Evolutionary conservation across 2,797 vertebrate genomes (phyloP).

Genomic region (Neopelma chrysocephalum): DNA sequence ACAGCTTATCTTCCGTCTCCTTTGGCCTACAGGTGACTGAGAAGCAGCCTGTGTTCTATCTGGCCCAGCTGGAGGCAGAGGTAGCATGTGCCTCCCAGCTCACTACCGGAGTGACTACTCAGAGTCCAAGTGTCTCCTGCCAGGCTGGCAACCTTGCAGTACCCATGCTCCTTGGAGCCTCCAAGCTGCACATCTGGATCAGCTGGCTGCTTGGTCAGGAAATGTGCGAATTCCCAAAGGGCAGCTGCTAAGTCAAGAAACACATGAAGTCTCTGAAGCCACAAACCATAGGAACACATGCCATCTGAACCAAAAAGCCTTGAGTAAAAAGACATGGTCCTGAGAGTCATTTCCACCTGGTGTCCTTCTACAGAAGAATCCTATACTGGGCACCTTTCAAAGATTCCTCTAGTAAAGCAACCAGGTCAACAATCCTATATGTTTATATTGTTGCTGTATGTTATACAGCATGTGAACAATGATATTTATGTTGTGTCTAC

Average conservation of each 20-base stretch:
- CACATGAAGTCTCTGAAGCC: neutral
- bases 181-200: neutral
- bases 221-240: fast-evolving
- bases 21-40: neutral
- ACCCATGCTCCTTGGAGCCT: neutral
- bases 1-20: neutral
- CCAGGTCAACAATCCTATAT: neutral
- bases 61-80: neutral
- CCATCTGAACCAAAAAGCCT: neutral
- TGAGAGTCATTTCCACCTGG: neutral
- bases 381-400: neutral
- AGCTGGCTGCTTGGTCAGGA: neutral
- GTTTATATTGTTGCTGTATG: neutral
- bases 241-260: neutral
- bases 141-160: neutral
- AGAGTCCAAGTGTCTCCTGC: neutral
- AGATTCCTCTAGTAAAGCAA: neutral
- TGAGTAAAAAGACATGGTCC: neutral
- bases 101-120: neutral
- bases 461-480: neutral
- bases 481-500: neutral
- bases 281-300: neutral
- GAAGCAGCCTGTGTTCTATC: neutral
- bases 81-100: neutral
- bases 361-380: neutral